A percentile compares a stretch with the other conserved stretches of the same genome.
Conservation (phyloP, 2,113 vertebrate genomes). For the Tapirus terrestris region DNA sequence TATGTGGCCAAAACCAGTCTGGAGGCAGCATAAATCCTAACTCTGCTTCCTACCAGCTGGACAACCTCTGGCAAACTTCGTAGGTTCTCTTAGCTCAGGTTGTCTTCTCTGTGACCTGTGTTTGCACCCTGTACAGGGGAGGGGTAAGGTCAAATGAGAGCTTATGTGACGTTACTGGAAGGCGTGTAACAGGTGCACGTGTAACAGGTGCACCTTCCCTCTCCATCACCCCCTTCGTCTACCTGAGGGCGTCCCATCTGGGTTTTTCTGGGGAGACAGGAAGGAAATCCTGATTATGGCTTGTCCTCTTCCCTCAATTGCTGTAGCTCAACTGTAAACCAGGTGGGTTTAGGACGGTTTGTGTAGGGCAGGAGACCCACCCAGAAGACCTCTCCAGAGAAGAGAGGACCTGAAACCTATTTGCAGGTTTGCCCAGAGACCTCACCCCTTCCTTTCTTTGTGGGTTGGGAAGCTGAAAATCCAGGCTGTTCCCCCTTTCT, state of each 20-base stretch:
- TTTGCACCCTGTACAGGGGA: background rate
- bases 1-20: background rate
- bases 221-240: background rate
- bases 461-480: background rate
- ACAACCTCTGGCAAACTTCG: background rate
- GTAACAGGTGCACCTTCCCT: background rate
- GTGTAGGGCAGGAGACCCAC: background rate
- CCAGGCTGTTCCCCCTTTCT: background rate
- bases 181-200: background rate
- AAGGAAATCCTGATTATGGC: background rate
- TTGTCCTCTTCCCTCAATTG: background rate
- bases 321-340: background rate
- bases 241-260: background rate
- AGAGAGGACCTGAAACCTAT: background rate
- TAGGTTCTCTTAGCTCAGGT: background rate
- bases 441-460: background rate
- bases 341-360: background rate
- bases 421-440: background rate
- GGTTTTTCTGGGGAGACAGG: background rate
- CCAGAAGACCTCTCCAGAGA: background rate
- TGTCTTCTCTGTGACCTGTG: background rate
- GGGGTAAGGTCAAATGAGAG: background rate
- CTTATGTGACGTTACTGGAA: background rate
- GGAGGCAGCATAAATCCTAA: background rate
- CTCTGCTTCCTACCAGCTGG: background rate